Evolutionary conservation across 2,113 vertebrate species (phyloP), one percentile per base, ranked within the genome.

Genomic region (Arvicanthis niloticus): DNA sequence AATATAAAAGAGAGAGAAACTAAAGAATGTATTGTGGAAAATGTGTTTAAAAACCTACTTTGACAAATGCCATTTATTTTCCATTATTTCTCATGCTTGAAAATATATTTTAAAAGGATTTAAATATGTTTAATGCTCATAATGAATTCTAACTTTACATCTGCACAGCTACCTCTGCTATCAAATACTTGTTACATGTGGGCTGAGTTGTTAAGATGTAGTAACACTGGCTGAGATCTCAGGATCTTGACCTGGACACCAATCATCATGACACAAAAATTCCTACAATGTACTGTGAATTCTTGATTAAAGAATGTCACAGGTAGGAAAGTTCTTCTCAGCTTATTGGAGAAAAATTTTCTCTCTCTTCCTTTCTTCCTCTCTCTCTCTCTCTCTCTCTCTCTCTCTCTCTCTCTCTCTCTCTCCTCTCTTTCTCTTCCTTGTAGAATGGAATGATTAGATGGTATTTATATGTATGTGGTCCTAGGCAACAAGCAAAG

Each of bases 41-140:
- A 93, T 84, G 58, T 37, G n/a, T 96, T 87, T 24, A 70, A 48
- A 95, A 96, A 40, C 12, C 62, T 78, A 37, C 89, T 96, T 78
- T 96, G 68, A 95, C 62, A 95, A 94, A n/a, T 91, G 29, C 2
- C 40, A 86, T 94, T 94, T 94, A 56, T 2, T 96, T 96, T 84
- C 37, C 51, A 81, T 91, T 91, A 93, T 94, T 84, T 89, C 81
- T 84, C 88, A 95, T 75, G 75, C 31, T 77, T 53, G 24, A 72
- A 65, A 22, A 34, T 89, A 34, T 42, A 82, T 87, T 70, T 73
- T 88, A 89, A 93, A 21, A 42, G 29, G 0, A 26, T 75, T 92
- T 78, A 88, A 91, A 11, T 92, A 5, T n/a, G 65, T 60, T 92
- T 97, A 75, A 80, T 72, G 10, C 19, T 34, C n/a, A 5, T 76